A percentile compares a stretch with the other conserved stretches of the same genome.
phyloP scores from a whole-genome alignment of 2,797 vertebrate species.

The Leuciscus waleckii region DNA sequence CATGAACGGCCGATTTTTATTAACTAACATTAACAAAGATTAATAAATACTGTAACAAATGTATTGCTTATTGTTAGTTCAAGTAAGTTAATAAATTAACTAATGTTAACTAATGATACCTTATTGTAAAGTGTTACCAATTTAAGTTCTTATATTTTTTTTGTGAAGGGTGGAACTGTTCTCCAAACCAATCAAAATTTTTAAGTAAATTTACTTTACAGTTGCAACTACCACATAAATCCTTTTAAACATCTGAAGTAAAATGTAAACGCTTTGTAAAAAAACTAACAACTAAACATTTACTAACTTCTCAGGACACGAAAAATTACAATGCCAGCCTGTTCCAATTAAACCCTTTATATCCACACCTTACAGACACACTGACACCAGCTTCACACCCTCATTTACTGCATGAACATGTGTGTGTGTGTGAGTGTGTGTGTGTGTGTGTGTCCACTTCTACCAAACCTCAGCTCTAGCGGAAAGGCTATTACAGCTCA shows the following conservation, averaged over 20 bases:
- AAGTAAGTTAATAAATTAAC: neutral
- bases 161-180: neutral
- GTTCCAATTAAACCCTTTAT: constrained; percentile 55
- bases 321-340: constrained; percentile 1
- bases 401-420: constrained; percentile 24
- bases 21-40: neutral
- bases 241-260: neutral
- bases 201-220: neutral
- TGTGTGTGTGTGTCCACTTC: constrained; percentile 60
- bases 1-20: neutral
- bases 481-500: constrained; percentile 90
- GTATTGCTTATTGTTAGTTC: neutral
- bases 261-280: neutral
- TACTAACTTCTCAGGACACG: constrained; percentile 24
- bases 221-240: neutral
- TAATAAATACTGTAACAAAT: neutral
- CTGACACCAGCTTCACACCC: constrained; percentile 52
- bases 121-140: neutral
- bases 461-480: constrained; percentile 67
- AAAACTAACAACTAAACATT: constrained; percentile 4
- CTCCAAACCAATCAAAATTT: neutral
- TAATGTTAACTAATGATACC: too few species aligned
- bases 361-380: constrained; percentile 54
- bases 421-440: constrained; percentile 8
- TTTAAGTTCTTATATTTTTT: neutral